Conservation (phyloP, 1,140 invertebrate species). For the Charaxes varanes region DNA sequence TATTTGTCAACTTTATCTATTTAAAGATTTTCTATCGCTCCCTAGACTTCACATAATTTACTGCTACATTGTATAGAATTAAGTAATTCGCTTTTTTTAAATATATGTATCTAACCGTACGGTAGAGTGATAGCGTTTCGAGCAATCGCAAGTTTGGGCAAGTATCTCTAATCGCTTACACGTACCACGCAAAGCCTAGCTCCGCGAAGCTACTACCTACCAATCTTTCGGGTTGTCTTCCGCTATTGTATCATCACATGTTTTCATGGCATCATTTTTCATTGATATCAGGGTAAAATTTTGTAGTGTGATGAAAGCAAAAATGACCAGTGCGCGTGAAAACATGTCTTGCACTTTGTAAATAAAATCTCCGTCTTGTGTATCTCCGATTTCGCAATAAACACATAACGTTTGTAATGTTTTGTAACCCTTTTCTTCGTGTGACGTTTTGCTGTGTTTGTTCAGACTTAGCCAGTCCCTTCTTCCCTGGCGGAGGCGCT, state of each 20-base stretch:
- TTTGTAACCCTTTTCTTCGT: too few species aligned
- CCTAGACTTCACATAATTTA: constrained; percentile 4
- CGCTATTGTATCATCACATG: constrained; percentile 45
- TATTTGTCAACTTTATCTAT: too few species aligned
- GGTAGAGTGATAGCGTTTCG: constrained; percentile 36
- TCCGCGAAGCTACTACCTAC: constrained; percentile 59
- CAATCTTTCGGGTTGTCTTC: constrained; percentile 58
- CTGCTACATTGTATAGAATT: constrained; percentile 12
- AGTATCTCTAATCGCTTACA: constrained; percentile 70
- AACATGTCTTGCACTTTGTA: constrained; percentile 56
- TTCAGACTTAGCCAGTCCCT: constrained; percentile 92
- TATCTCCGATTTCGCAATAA: constrained; percentile 2
- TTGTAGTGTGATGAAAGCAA: constrained; percentile 2
- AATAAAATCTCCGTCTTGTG: constrained; percentile 37
- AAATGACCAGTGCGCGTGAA: constrained; percentile 28
- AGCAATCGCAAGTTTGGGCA: constrained; percentile 56
- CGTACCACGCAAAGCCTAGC: constrained; percentile 68
- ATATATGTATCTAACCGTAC: constrained; percentile 13
- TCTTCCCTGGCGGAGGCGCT: constrained; percentile 89
- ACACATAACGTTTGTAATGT: not conserved
- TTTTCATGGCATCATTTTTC: constrained; percentile 47
- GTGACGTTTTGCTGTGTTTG: constrained; percentile 15
- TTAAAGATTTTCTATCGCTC: too few species aligned
- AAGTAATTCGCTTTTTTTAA: constrained; percentile 15
- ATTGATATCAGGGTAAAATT: constrained; percentile 11